Evolutionary conservation across 1,140 invertebrate species (phyloP), one percentile per base, ranked within the genome.

Genomic region (Drosophila ananassae): DNA sequence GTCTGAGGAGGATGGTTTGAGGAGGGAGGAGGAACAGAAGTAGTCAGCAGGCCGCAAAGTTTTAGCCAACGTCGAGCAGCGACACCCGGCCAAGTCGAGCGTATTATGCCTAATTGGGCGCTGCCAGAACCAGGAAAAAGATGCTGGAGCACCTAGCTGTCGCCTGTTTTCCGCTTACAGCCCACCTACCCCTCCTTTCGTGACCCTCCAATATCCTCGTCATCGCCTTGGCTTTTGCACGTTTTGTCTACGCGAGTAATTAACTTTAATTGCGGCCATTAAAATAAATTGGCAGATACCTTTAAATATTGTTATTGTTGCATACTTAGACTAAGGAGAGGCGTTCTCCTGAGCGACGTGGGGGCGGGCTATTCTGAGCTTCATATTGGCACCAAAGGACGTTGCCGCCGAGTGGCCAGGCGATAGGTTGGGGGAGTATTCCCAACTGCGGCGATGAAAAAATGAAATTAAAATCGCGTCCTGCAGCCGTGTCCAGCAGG

Each of bases 251-350:
- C 87, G 87, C 87, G 89, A 89, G 89, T 90, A 90, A 90, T 90
- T 90, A 90, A 90, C 89, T 90, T 90, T 90, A 90, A 90, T 90
- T 90, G 89, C 82, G 89, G 81, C 83, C 89, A 90, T 90, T 90
- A 90, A 90, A 90, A 90, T 90, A 90, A 90, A 90, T 90, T 90
- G 89, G 82, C 89, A 90, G 83, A 90, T 90, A 90, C 89, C 89
- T 90, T 90, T 90, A 90, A 90, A 90, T 90, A 90, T 84, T 81
- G 84, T 89, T 90, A 90, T 90, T 89, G 82, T 87, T 89, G 81
- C 79, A 87, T 83, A 77, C 87, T 87, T 83, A 72, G 77, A 22
- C 47, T 66, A 22, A 47, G 51, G 34, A 52, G 39, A 46, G 59
- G 30, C 55, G 47, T 47, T 63, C 34, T 44, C 22, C 48, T 22